Conservation (phyloP, 2,113 vertebrate genomes). For the Anguilla rostrata region DNA sequence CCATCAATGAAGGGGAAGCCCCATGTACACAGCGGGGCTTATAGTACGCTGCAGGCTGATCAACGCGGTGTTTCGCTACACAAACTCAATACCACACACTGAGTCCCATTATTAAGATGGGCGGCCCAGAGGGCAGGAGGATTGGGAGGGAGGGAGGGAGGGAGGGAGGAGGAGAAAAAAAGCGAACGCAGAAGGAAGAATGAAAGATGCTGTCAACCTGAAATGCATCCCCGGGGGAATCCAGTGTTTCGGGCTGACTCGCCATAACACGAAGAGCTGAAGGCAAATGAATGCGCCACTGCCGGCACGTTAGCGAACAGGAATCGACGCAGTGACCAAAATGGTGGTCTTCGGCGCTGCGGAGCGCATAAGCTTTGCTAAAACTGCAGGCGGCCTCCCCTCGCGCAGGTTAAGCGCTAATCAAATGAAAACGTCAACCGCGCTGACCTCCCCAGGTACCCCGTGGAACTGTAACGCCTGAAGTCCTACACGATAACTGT, state of each 20-base stretch:
- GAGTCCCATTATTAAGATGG: not conserved
- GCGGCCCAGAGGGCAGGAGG: not conserved
- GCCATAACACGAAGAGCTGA: slow-evolving; percentile 28
- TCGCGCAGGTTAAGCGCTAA: too few relatives aligned
- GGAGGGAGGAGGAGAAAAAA: too few relatives aligned
- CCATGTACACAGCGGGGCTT: not conserved
- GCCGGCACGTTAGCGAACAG: slow-evolving; percentile 36
- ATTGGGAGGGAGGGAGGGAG: too few relatives aligned
- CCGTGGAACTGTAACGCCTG: not conserved
- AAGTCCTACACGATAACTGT: not conserved
- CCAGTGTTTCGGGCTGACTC: slow-evolving; percentile 37
- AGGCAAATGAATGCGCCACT: slow-evolving; percentile 51
- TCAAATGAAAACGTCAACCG: too few relatives aligned
- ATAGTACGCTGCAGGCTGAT: not conserved
- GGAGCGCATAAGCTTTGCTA: too few relatives aligned
- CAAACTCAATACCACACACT: not conserved
- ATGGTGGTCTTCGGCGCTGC: too few relatives aligned
- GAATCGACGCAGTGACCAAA: slow-evolving; percentile 32
- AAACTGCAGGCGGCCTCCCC: too few relatives aligned
- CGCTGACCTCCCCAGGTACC: not conserved
- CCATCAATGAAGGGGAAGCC: not conserved
- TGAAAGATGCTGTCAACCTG: not conserved
- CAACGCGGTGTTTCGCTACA: too few relatives aligned
- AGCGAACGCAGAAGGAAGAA: too few relatives aligned
- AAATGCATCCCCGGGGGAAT: slow-evolving; percentile 47